Evolutionary conservation across 2,797 vertebrate species (phyloP).

Genomic region (Neopelma chrysocephalum): DNA sequence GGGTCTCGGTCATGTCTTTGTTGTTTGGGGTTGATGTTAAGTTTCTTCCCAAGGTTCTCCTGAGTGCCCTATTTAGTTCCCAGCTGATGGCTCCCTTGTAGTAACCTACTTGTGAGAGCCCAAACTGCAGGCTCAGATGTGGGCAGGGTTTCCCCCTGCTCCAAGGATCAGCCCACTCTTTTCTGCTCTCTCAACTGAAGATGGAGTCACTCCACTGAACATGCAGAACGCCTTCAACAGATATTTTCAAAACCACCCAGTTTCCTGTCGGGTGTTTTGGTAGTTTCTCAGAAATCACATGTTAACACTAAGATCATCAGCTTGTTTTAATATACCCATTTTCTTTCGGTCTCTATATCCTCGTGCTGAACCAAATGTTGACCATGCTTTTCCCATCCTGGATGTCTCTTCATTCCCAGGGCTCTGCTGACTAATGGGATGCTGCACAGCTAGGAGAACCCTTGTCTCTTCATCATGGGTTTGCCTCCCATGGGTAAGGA

Average conservation of each 20-base stretch:
- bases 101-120: not conserved
- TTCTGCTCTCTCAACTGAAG: not conserved
- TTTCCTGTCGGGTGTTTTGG: conserved; percentile 24
- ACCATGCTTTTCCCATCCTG: not conserved
- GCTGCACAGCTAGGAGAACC: not conserved
- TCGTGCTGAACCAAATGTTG: not conserved
- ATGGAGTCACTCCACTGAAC: not conserved
- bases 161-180: not conserved
- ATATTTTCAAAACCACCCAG: conserved; percentile 6
- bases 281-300: conserved; percentile 18
- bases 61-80: not conserved
- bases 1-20: accelerated
- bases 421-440: not conserved
- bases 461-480: not conserved
- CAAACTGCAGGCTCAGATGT: not conserved
- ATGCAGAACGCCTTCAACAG: not conserved
- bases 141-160: not conserved
- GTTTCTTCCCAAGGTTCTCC: not conserved
- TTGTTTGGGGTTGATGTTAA: not conserved
- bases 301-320: not conserved
- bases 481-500: not conserved
- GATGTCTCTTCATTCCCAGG: not conserved
- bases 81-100: not conserved
- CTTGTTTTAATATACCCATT: not conserved
- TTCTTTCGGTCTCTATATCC: not conserved